Conservation (phyloP, 2,888 invertebrate species). For the Julus scandinavius region DNA sequence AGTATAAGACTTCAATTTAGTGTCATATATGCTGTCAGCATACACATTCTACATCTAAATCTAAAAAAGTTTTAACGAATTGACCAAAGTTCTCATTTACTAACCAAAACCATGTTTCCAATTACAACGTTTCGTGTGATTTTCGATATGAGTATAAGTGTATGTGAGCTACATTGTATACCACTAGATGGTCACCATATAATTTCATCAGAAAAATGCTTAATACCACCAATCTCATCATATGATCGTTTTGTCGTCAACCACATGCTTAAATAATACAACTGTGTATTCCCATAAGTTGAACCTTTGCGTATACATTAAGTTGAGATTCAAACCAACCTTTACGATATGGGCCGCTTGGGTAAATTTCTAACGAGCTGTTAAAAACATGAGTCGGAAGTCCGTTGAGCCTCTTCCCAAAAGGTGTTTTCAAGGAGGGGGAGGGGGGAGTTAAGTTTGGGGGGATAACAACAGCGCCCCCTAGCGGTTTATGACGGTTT, state of each 20-base stretch:
- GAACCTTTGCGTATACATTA: background rate
- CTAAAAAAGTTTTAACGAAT: no score
- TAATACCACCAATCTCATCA: background rate
- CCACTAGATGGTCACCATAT: background rate
- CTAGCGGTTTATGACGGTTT: conserved; percentile 12
- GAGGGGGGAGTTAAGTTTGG: background rate
- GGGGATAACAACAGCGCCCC: background rate
- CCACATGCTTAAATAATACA: conserved; percentile 39
- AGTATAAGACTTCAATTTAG: no score
- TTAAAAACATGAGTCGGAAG: background rate
- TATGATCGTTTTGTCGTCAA: background rate
- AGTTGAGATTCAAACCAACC: conserved; percentile 4
- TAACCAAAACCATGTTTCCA: no score
- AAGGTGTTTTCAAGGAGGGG: background rate
- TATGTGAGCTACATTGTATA: background rate
- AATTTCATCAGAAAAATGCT: background rate
- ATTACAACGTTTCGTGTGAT: no score
- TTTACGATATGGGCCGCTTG: conserved; percentile 13
- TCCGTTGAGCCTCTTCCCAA: background rate
- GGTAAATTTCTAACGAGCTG: background rate
- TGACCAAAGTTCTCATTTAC: no score
- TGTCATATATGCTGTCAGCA: no score
- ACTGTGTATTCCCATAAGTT: conserved; percentile 21
- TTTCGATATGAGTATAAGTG: no score
- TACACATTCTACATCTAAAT: no score